phyloP scores from a whole-genome alignment of 2,113 vertebrate genomes.

The Tichodroma muraria region DNA sequence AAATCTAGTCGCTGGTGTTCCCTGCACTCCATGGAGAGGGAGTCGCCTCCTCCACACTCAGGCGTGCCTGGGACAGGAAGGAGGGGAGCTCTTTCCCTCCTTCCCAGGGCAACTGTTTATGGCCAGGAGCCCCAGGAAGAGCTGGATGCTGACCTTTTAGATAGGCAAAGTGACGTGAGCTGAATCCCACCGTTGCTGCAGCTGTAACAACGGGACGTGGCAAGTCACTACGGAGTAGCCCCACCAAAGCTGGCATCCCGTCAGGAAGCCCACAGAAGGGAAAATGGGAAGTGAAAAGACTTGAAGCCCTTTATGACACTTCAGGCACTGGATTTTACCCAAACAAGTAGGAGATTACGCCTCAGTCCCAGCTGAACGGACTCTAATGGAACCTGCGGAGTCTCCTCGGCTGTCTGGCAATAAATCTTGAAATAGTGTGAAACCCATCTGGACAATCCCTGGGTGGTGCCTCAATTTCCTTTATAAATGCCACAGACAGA shows the following conservation, averaged over 20 bases:
- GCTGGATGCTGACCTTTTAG: neutral
- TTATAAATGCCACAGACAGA: neutral
- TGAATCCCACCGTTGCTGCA: conserved; percentile 50
- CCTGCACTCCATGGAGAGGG: neutral
- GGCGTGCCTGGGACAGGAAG: neutral
- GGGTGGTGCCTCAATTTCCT: neutral
- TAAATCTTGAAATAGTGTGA: neutral
- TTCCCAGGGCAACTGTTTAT: neutral
- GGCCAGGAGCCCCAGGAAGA: neutral
- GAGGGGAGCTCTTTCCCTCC: neutral
- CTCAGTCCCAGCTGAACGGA: neutral
- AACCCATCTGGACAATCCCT: neutral
- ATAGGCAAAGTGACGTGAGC: conserved; percentile 43
- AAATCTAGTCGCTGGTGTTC: neutral
- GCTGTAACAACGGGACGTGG: neutral
- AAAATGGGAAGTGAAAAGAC: neutral
- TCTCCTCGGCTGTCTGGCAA: neutral
- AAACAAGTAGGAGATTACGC: neutral
- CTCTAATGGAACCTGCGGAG: neutral
- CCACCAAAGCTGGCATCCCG: neutral
- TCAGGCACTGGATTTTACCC: neutral
- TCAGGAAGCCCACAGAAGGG: conserved; percentile 24
- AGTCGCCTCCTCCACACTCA: neutral
- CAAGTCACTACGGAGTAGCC: neutral
- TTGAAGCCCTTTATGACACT: neutral